phyloP scores from a whole-genome alignment of 1,140 invertebrate species.

The Bombyx mandarina region DNA sequence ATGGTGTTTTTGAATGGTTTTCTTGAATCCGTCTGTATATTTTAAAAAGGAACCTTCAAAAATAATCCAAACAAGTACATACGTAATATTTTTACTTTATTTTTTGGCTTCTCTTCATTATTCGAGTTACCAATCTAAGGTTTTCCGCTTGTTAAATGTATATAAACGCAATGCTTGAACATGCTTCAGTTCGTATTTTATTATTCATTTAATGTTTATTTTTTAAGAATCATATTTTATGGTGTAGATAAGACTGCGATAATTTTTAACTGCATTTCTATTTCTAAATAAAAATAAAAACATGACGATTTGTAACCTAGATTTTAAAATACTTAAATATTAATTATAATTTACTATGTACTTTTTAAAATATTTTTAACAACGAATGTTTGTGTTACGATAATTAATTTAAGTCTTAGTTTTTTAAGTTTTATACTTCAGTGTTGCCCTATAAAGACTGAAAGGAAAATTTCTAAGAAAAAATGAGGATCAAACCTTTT shows the following conservation, averaged over 20 bases:
- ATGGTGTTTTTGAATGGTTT: constrained; percentile 59
- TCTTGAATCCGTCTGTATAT: constrained; percentile 54
- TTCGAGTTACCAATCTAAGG: constrained; percentile 61
- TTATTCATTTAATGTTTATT: constrained; percentile 9
- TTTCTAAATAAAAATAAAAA: constrained; percentile 2
- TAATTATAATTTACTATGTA: neutral
- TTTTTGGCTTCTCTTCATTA: constrained; percentile 41
- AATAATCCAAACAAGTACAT: constrained; percentile 42
- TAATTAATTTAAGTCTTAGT: no score
- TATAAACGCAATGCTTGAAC: constrained; percentile 38
- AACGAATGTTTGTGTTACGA: no score
- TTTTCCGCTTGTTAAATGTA: constrained; percentile 54
- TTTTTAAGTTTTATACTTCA: no score
- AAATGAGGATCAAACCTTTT: no score
- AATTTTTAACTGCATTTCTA: constrained; percentile 17
- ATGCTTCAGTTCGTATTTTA: constrained; percentile 9
- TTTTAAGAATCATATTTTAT: constrained; percentile 15
- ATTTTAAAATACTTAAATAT: neutral
- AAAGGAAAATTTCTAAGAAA: no score
- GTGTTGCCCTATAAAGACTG: no score
- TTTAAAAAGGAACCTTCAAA: constrained; percentile 54
- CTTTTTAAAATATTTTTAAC: neutral
- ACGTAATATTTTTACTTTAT: constrained; percentile 27
- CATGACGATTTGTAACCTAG: neutral
- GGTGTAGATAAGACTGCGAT: constrained; percentile 28